These are phyloP conservation scores for Diuraphis noxia DNA, from an alignment of 1,140 invertebrate genomes.

Conservation along the genomic window DNA sequence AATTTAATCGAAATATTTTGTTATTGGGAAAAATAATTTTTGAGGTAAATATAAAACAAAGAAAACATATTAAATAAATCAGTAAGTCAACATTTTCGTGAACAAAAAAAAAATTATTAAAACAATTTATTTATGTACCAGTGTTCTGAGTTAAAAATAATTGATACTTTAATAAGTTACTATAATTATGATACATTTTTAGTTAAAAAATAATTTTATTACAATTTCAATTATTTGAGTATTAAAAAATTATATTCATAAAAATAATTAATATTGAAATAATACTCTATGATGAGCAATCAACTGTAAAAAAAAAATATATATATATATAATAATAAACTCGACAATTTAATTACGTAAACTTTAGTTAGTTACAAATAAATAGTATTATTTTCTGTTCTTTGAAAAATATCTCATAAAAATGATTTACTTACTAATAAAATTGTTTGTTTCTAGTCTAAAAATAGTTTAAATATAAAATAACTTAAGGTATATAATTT, in stretches of 20 bases:
- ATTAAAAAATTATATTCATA: slow-evolving; percentile 1
- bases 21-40: background rate
- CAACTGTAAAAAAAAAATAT: background rate
- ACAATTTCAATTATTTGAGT: slow-evolving; percentile 31
- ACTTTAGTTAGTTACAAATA: slow-evolving; percentile 16
- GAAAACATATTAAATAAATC: background rate
- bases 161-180: background rate
- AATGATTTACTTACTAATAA: slow-evolving; percentile 20
- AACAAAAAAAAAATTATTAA: background rate
- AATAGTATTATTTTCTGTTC: slow-evolving; percentile 6
- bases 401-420: slow-evolving; percentile 1
- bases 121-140: background rate
- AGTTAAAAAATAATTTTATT: slow-evolving; percentile 9
- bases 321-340: slow-evolving; percentile 20
- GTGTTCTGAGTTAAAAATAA: background rate
- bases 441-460: slow-evolving; percentile 2
- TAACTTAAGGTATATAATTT: slow-evolving; percentile 37
- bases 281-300: slow-evolving; percentile 32
- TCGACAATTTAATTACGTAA: slow-evolving; percentile 28
- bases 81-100: background rate
- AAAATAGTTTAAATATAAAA: slow-evolving; percentile 30
- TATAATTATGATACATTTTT: background rate
- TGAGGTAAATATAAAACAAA: background rate
- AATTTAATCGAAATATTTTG: background rate
- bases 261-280: slow-evolving; percentile 29